phyloP scores from a whole-genome alignment of 1,140 invertebrate genomes.

The Panagrolaimus sp. region DNA sequence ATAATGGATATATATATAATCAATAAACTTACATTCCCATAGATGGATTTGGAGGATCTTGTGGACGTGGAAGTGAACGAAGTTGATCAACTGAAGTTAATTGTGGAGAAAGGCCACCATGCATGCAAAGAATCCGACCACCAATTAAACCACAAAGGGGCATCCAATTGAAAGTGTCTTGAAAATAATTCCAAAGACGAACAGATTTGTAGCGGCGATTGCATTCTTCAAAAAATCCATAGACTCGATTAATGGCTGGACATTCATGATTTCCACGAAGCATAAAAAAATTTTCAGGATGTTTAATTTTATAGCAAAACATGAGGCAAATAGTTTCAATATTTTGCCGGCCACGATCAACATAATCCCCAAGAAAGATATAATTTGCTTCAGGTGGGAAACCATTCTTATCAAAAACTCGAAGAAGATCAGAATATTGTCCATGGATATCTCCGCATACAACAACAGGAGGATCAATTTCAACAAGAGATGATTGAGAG shows the following conservation, averaged over 20 bases:
- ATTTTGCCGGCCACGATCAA: slow-evolving; percentile 43
- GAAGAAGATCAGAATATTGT: slow-evolving; percentile 63
- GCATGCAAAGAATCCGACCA: slow-evolving; percentile 78
- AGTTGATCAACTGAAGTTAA: slow-evolving; percentile 63
- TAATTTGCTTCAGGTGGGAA: slow-evolving; percentile 49
- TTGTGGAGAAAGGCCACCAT: slow-evolving; percentile 72
- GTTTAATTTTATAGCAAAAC: slow-evolving; percentile 64
- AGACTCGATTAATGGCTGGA: slow-evolving; percentile 67
- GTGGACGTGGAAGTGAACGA: slow-evolving; percentile 48
- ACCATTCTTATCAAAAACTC: slow-evolving; percentile 61
- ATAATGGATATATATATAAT: background rate
- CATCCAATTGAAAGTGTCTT: slow-evolving; percentile 60
- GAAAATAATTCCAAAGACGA: slow-evolving; percentile 57
- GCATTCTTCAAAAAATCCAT: slow-evolving; percentile 64
- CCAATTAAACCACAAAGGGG: slow-evolving; percentile 74
- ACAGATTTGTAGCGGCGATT: slow-evolving; percentile 42
- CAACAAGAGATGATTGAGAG: slow-evolving; percentile 21
- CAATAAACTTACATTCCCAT: slow-evolving; percentile 30
- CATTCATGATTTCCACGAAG: slow-evolving; percentile 69
- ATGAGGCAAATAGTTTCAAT: slow-evolving; percentile 64
- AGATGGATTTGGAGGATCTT: slow-evolving; percentile 38
- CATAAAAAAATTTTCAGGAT: slow-evolving; percentile 68
- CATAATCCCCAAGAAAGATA: slow-evolving; percentile 46
- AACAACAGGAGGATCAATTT: slow-evolving; percentile 22
- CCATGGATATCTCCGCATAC: slow-evolving; percentile 25